Base-by-base conservation (phyloP, 2,888 invertebrate species). In the Xylota segnis region DNA sequence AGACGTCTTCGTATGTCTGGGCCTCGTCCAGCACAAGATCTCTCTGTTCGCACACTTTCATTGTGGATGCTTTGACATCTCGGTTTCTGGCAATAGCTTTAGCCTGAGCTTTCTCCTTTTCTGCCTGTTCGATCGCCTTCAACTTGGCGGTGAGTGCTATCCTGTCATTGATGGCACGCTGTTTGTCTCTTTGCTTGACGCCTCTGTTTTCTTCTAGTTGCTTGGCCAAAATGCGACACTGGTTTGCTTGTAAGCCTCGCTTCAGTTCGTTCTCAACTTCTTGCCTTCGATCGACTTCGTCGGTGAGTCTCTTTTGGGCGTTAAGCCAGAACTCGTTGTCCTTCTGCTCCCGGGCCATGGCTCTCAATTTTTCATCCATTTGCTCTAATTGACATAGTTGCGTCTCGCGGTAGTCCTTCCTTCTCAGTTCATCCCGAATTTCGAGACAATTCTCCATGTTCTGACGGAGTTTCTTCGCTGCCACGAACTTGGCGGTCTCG, bases 391-490 rank as follows among this genome's bases (percentile, higher is more conserved):
- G 90, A n/a, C 90, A 89, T 12, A 89, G 72, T 45, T 89, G 89
- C 0, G 88, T 89, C 14, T 90, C 89, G 12, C 75, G 83, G 27
- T 89, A 74, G 70, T 91, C 90, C 66, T 89, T 89, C 37, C 78
- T 88, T 0, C 91, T 89, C 81, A 91, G 54, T 0, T 89, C 90
- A 47, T 91, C 90, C 10, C 91, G 91, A 40, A 91, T 89, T 68
- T 91, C 91, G 68, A 90, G 89, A 72, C 91, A 91, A 71, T 90
- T 90, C n/a, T 88, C 72, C 90, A 91, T 91, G 12, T 89, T 87
- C 70, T 90, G 90, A 40, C 91, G 91, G 14, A 90, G 71, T 10
- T 89, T 89, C 83, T 91, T 91, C 4, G 86, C 52, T 12, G 89
- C 88, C 2, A 91, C 76, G 54, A 90, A 91, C 54, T 89, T 78